A percentile compares a stretch with the other conserved stretches of the same genome.
Conservation (phyloP, 2,797 vertebrate species). For the Trachurus trachurus region DNA sequence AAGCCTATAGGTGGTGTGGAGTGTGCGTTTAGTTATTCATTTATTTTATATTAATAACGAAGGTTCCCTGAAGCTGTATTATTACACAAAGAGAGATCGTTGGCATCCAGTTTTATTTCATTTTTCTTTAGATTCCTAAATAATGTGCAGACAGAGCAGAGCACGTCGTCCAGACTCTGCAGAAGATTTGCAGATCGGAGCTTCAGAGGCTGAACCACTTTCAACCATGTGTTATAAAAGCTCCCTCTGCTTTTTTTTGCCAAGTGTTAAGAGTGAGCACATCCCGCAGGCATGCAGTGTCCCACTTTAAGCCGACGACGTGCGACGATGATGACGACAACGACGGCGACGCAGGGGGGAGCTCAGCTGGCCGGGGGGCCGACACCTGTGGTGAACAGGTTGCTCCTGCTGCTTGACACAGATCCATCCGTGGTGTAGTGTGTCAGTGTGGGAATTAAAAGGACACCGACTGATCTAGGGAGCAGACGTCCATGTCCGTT, state of each 20-base stretch:
- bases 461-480: conserved; percentile 1
- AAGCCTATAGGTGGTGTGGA: conserved; percentile 49
- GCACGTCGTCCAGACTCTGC: conserved; percentile 34
- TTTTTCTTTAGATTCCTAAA: conserved; percentile 18
- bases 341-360: neutral
- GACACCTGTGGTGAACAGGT: conserved; percentile 58
- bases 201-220: conserved; percentile 42
- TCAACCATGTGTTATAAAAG: conserved; percentile 52
- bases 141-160: conserved; percentile 13
- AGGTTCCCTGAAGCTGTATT: conserved; percentile 75
- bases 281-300: conserved; percentile 52
- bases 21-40: conserved; percentile 39
- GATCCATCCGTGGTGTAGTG: conserved; percentile 50
- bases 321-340: neutral
- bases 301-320: conserved; percentile 49
- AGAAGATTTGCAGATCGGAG: conserved; percentile 36
- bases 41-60: conserved; percentile 7
- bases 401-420: conserved; percentile 48
- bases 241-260: conserved; percentile 36
- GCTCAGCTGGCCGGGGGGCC: neutral
- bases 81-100: conserved; percentile 42
- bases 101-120: conserved; percentile 18
- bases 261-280: conserved; percentile 50
- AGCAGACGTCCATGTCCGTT: neutral
- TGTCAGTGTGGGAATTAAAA: conserved; percentile 25